Base-by-base conservation (phyloP, 2,797 vertebrate genomes). In the Cuculus canorus region DNA sequence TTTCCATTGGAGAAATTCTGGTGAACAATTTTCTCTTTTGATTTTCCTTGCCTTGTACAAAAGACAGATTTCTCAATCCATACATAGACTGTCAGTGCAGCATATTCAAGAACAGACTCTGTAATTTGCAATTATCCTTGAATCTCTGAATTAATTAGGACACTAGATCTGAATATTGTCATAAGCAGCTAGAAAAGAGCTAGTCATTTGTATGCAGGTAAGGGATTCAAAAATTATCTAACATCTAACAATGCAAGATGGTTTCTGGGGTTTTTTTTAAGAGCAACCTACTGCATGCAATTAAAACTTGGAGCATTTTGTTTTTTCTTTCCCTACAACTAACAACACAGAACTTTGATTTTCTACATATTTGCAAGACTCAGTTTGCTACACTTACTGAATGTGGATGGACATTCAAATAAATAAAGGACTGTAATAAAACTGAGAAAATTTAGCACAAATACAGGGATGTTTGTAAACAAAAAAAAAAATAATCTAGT, bases 121-220 rank as follows among this genome's bases (percentile, higher is more conserved):
- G 35, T 32, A 83, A 76, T 54, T 86, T 82, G 17, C 52, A 94
- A 88, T 69, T 76, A 84, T 69, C 27, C 15, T 37, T 79, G 30
- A 90, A 86, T 60, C 52, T 86, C 56, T 90, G 43, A 92, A 91
- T 90, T 93, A 85, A 88, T 78, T 84, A 81, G 48, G 53, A 83
- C 61, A 78, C 33, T 54, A 61, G 21, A 83, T 52, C 24, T 81
- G 53, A 91, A 64, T 54, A 87, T 16, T 63, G 35, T 11, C 66
- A 72, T 39, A 24, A 72, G 41, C 57, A 71, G 37, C 63, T 88
- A 71, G 57, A 81, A 71, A 86, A 93, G 35, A 61, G 17, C 7
- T 43, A 35, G 57, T 90, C 57, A 71, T 91, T 47, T 86, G 22
- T 12, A 84, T 53, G 41, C 48, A 71, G 77, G 68, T 75, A 85